These are phyloP conservation scores for Timema podura DNA, from an alignment of 2,888 invertebrate genomes.

Conservation along the genomic window DNA sequence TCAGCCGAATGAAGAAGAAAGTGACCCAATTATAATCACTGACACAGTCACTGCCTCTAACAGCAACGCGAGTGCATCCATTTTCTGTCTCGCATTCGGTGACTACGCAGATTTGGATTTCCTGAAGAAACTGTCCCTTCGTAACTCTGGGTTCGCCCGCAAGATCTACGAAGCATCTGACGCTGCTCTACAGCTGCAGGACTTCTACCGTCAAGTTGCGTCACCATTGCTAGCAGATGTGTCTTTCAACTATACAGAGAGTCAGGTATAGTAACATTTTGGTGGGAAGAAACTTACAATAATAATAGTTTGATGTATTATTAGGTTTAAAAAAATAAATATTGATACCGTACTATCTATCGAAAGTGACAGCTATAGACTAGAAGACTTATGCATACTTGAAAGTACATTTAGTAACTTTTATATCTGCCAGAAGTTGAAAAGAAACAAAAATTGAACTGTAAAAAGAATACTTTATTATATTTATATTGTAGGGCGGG, in stretches of 20 bases:
- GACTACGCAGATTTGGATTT: slow-evolving; percentile 62
- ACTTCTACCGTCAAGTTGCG: slow-evolving; percentile 63
- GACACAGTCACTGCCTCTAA: slow-evolving; percentile 10
- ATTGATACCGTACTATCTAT: too few relatives aligned
- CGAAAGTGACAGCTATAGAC: too few relatives aligned
- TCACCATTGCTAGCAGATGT: slow-evolving; percentile 64
- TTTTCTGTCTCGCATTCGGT: slow-evolving; percentile 69
- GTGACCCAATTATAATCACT: slow-evolving; percentile 51
- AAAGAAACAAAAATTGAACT: too few relatives aligned
- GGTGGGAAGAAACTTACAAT: too few relatives aligned
- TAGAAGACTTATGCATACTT: too few relatives aligned
- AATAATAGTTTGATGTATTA: too few relatives aligned
- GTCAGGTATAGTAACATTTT: slow-evolving; percentile 44
- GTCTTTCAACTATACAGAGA: slow-evolving; percentile 57
- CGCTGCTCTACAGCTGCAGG: slow-evolving; percentile 60
- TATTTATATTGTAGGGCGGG: too few relatives aligned
- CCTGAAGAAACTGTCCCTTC: slow-evolving; percentile 59
- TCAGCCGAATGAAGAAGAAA: slow-evolving; percentile 58
- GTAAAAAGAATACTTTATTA: too few relatives aligned
- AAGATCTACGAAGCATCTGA: slow-evolving; percentile 70
- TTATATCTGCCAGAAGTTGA: too few relatives aligned
- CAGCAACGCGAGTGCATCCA: slow-evolving; percentile 43
- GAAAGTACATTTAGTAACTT: too few relatives aligned
- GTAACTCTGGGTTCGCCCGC: slow-evolving; percentile 63
- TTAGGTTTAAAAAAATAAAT: too few relatives aligned